Conservation (phyloP, 2,113 vertebrate species). For the Seriola aureovittata region DNA sequence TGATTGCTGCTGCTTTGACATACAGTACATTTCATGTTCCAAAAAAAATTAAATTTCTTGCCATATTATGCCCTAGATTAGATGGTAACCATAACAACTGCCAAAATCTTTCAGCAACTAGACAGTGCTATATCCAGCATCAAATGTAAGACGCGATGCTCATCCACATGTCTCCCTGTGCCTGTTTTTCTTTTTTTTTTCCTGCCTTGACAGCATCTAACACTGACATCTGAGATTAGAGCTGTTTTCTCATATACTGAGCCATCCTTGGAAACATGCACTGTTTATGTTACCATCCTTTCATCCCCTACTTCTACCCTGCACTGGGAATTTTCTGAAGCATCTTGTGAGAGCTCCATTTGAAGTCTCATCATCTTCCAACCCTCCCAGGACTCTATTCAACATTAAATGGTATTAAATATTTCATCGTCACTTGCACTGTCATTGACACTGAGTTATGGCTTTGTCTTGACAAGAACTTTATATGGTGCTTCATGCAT, state of each 20-base stretch:
- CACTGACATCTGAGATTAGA: slow-evolving; percentile 67
- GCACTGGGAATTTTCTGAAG: slow-evolving; percentile 51
- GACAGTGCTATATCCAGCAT: slow-evolving; percentile 47
- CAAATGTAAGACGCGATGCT: slow-evolving; percentile 45
- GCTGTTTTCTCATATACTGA: slow-evolving; percentile 48
- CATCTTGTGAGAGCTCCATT: slow-evolving; percentile 44
- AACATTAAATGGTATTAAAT: slow-evolving; percentile 67
- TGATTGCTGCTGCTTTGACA: background rate
- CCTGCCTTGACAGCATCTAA: slow-evolving; percentile 55
- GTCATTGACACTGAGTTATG: slow-evolving; percentile 52
- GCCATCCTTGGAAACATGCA: slow-evolving; percentile 55
- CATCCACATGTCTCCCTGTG: slow-evolving; percentile 42
- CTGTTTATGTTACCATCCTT: slow-evolving; percentile 65
- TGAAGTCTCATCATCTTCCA: slow-evolving; percentile 58
- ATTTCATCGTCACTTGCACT: slow-evolving; percentile 63
- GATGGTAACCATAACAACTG: slow-evolving; percentile 57
- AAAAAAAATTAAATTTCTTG: slow-evolving; percentile 34
- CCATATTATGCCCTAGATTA: slow-evolving; percentile 31
- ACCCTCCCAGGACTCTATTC: slow-evolving; percentile 47
- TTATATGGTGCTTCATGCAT: slow-evolving; percentile 2
- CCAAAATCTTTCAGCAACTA: slow-evolving; percentile 34
- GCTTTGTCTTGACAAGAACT: slow-evolving; percentile 21
- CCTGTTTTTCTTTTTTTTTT: slow-evolving; percentile 18
- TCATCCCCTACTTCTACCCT: slow-evolving; percentile 54
- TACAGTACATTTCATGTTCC: background rate